Evolutionary conservation across 2,797 vertebrate species (phyloP).

Genomic region (Gadopsis bispinosus): DNA sequence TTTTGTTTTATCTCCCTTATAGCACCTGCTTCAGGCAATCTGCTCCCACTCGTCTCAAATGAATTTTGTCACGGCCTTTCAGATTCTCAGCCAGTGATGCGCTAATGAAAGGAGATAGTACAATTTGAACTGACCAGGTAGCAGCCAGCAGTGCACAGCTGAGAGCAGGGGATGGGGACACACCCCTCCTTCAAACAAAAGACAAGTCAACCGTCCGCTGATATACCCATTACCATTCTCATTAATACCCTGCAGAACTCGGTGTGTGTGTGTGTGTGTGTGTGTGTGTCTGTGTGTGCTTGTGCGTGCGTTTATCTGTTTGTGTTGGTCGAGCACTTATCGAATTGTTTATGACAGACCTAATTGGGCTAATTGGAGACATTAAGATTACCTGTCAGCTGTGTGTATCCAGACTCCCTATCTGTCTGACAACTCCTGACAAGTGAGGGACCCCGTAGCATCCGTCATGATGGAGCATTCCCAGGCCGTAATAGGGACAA

Average conservation of each 20-base stretch:
- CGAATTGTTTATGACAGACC: conserved; percentile 99
- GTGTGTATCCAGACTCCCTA: conserved; percentile 95
- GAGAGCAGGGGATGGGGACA: conserved; percentile 83
- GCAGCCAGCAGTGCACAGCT: conserved; percentile 92
- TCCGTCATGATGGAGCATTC: conserved; percentile 96
- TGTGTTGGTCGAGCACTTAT: conserved; percentile 97
- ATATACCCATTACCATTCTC: conserved; percentile 97
- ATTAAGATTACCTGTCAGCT: conserved; percentile 99
- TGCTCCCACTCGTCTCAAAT: conserved; percentile 91
- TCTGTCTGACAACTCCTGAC: conserved; percentile 99
- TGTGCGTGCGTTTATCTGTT: conserved; percentile 95
- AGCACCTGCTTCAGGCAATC: conserved; percentile 97
- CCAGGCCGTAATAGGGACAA: conserved; percentile 95
- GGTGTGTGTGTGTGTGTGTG: conserved; percentile 50
- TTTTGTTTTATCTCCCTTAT: conserved; percentile 93
- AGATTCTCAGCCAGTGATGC: conserved; percentile 90
- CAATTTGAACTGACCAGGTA: conserved; percentile 99
- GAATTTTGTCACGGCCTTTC: conserved; percentile 99
- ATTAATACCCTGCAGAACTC: conserved; percentile 92
- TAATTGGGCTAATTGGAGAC: conserved; percentile 99
- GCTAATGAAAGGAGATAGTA: conserved; percentile 99
- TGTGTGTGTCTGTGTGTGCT: conserved; percentile 64
- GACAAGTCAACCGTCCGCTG: conserved; percentile 90
- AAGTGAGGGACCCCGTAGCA: conserved; percentile 98
- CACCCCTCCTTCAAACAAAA: conserved; percentile 81